Percentiles rank a stretch among this genome's conserved stretches.
These are phyloP conservation scores for Entosphenus tridentatus DNA, from an alignment of 2,113 vertebrate genomes.

Conservation along the genomic window DNA sequence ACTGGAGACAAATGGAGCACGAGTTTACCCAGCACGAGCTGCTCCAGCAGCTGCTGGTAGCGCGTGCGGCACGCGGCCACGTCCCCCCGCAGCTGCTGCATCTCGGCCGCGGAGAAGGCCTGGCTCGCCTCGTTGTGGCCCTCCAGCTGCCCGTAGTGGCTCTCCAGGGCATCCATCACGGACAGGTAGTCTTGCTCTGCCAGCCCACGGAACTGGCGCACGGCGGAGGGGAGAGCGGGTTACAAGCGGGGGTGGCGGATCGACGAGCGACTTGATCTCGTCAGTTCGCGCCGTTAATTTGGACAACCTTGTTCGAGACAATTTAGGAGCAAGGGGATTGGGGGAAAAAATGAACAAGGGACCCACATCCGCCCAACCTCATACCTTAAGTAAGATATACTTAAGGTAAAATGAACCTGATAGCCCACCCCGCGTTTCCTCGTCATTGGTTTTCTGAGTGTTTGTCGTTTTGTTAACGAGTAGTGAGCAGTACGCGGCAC, in stretches of 20 bases:
- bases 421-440: neutral
- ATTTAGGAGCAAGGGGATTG: neutral
- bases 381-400: no score
- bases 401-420: neutral
- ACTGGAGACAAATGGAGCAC: no score
- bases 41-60: conserved; percentile 40
- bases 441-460: neutral
- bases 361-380: no score
- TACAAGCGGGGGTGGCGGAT: fast-evolving
- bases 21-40: neutral
- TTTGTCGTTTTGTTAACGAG: neutral
- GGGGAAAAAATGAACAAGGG: neutral
- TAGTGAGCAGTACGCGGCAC: conserved; percentile 7
- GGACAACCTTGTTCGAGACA: neutral
- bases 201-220: conserved; percentile 48
- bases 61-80: conserved; percentile 34
- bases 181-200: conserved; percentile 48
- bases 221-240: neutral
- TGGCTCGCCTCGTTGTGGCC: conserved; percentile 47
- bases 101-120: conserved; percentile 41
- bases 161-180: conserved; percentile 44
- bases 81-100: conserved; percentile 44
- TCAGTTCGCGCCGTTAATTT: neutral
- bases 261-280: neutral
- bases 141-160: conserved; percentile 69